Percentiles rank a stretch among this genome's conserved stretches.
phyloP scores from a whole-genome alignment of 2,888 invertebrate genomes.

The Leptopilina syphax region DNA sequence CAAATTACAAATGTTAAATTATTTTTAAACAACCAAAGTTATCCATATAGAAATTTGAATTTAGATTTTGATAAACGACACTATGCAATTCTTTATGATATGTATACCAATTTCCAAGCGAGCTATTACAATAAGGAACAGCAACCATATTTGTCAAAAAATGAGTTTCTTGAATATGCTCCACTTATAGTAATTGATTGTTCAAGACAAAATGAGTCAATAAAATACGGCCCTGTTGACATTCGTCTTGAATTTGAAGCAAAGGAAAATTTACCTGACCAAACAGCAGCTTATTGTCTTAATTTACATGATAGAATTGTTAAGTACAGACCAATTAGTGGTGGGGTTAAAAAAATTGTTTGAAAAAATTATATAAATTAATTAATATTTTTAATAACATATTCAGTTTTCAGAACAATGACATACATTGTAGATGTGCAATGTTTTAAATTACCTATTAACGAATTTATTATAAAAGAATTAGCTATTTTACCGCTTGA shows the following conservation, averaged over 20 bases:
- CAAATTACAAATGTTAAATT: slow-evolving; percentile 10
- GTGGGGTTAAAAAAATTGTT: not conserved
- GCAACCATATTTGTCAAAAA: not conserved
- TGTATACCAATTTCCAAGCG: not conserved
- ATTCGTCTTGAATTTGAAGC: slow-evolving; percentile 8
- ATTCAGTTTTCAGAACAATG: slow-evolving; percentile 8
- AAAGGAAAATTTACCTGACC: not conserved
- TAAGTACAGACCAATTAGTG: not conserved
- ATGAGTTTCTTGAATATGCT: slow-evolving; percentile 1
- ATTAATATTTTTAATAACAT: too few relatives aligned
- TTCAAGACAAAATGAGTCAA: not conserved
- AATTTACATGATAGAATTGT: slow-evolving; percentile 6
- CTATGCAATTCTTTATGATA: not conserved
- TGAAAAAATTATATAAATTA: not conserved
- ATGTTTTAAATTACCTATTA: slow-evolving; percentile 40
- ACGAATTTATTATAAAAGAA: slow-evolving; percentile 46
- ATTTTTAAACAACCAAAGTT: slow-evolving; percentile 2
- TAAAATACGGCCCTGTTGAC: slow-evolving; percentile 1
- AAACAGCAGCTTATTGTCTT: not conserved
- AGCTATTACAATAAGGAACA: not conserved
- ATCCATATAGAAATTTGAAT: not conserved
- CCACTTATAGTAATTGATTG: not conserved
- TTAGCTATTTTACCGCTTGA: slow-evolving; percentile 25
- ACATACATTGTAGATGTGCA: slow-evolving; percentile 43
- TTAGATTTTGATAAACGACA: not conserved